phyloP scores from a whole-genome alignment of 2,888 invertebrate genomes.

The Masnerella sp. region DNA sequence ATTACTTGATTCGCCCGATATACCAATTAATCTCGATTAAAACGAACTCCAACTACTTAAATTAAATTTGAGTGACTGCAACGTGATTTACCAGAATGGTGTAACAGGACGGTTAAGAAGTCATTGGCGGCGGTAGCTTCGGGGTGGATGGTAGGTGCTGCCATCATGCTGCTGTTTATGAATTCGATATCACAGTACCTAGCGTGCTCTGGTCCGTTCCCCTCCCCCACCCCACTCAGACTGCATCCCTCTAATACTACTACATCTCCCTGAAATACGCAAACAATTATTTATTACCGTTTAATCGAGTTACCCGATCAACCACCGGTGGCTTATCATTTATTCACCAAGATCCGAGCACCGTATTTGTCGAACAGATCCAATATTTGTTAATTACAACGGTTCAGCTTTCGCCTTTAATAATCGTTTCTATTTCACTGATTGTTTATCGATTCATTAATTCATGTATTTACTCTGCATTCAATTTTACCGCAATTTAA shows the following conservation, averaged over 20 bases:
- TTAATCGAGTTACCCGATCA: too few relatives aligned
- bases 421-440: neutral
- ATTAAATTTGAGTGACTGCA: neutral
- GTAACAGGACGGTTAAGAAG: conserved; percentile 78
- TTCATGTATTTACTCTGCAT: neutral
- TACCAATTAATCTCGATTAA: too few relatives aligned
- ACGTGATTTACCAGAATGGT: conserved; percentile 75
- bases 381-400: conserved; percentile 12
- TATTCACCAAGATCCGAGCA: too few relatives aligned
- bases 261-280: conserved; percentile 75
- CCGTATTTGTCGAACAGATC: neutral
- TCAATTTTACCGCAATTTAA: neutral
- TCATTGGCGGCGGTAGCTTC: conserved; percentile 78
- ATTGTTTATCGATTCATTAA: neutral
- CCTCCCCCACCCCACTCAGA: conserved; percentile 77
- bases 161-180: conserved; percentile 77
- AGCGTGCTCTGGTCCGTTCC: conserved; percentile 77
- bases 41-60: too few relatives aligned
- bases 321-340: too few relatives aligned
- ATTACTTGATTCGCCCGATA: too few relatives aligned
- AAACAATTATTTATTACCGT: neutral
- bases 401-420: neutral
- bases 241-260: conserved; percentile 78
- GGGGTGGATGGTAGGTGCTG: conserved; percentile 77
- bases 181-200: conserved; percentile 78